phyloP scores from a whole-genome alignment of 2,797 vertebrate species.

The Schizothorax lantsangensis region DNA sequence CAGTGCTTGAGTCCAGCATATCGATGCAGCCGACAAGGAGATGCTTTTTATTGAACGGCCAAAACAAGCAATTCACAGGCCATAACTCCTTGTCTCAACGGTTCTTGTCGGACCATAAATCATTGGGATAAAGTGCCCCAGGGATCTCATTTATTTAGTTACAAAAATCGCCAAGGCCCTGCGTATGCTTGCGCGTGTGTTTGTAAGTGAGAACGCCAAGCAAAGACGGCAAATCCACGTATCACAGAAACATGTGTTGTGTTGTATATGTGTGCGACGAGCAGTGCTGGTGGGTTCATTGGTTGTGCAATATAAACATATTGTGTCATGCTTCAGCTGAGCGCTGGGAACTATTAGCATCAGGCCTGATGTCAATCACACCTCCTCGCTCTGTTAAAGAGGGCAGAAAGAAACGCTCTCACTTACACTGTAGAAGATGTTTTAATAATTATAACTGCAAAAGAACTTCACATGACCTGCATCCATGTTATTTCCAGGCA shows the following conservation, averaged over 20 bases:
- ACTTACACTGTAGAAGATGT: constrained; percentile 7
- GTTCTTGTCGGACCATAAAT: constrained; percentile 84
- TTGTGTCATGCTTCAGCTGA: constrained; percentile 65
- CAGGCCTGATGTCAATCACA: constrained; percentile 65
- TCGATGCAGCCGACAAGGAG: constrained; percentile 67
- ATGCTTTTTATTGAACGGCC: constrained; percentile 80
- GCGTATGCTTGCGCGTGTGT: constrained; percentile 34
- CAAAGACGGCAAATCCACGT: not conserved
- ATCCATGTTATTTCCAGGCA: constrained; percentile 13
- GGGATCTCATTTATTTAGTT: constrained; percentile 74
- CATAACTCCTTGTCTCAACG: constrained; percentile 83
- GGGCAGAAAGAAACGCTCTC: not conserved
- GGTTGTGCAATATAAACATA: constrained; percentile 73
- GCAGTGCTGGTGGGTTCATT: constrained; percentile 60
- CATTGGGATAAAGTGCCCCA: constrained; percentile 73
- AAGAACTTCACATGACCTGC: constrained; percentile 8
- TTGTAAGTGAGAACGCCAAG: constrained; percentile 1
- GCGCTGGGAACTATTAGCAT: constrained; percentile 75
- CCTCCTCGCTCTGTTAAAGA: constrained; percentile 56
- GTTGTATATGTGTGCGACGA: constrained; percentile 49
- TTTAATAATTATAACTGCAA: constrained; percentile 21
- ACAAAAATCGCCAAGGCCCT: constrained; percentile 60
- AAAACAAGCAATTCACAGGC: constrained; percentile 85
- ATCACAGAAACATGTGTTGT: constrained; percentile 35
- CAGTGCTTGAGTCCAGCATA: constrained; percentile 52